Conservation (phyloP, 2,888 invertebrate genomes). For the Theristus sp. region DNA sequence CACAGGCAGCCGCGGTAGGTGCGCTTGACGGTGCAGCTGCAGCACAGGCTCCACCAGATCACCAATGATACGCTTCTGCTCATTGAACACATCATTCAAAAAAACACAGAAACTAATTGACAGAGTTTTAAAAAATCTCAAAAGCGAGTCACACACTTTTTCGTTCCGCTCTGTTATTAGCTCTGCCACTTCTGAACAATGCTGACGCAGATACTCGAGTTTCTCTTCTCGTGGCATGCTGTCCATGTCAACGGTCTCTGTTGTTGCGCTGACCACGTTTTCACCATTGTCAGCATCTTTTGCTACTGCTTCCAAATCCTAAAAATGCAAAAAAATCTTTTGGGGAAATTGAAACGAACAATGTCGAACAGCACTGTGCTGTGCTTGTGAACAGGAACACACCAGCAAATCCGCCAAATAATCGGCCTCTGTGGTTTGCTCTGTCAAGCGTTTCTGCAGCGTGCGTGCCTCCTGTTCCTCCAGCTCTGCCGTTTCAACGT, state of each 20-base stretch:
- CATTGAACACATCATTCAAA: not conserved
- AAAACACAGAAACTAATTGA: not conserved
- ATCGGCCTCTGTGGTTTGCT: slow-evolving; percentile 28
- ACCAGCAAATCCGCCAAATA: slow-evolving; percentile 3
- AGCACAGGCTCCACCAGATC: not conserved
- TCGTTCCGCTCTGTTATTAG: too few relatives aligned
- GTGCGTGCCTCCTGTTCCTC: slow-evolving; percentile 30
- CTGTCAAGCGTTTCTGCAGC: slow-evolving; percentile 28
- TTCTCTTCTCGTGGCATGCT: not conserved
- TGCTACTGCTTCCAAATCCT: not conserved
- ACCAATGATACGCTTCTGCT: not conserved
- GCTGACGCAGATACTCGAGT: too few relatives aligned
- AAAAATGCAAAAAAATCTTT: too few relatives aligned
- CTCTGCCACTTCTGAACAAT: not conserved
- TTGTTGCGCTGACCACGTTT: not conserved
- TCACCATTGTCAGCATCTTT: not conserved
- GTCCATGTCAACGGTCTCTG: not conserved
- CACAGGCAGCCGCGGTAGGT: not conserved
- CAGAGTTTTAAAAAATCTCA: not conserved
- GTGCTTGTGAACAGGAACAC: not conserved
- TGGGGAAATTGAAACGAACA: not conserved
- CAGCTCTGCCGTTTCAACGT: slow-evolving; percentile 25
- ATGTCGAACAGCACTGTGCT: not conserved
- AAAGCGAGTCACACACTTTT: too few relatives aligned
- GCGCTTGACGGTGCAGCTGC: not conserved